Evolutionary conservation across 2,888 invertebrate species (phyloP).

Genomic region (Metalampra italica): DNA sequence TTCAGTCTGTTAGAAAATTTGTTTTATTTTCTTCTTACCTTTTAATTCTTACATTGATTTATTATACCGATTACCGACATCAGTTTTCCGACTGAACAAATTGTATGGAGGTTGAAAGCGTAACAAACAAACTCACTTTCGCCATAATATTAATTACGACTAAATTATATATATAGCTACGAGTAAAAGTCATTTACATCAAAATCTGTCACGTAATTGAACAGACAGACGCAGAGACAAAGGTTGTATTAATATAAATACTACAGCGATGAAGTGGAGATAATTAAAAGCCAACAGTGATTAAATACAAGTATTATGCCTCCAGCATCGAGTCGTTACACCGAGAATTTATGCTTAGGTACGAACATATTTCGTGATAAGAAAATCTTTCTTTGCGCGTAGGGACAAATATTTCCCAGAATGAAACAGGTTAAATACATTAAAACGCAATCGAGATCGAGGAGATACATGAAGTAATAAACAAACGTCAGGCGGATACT

Average conservation of each 20-base stretch:
- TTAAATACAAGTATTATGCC: conserved; percentile 14
- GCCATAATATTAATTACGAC: too few species aligned
- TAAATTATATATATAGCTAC: too few species aligned
- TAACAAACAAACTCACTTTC: not conserved
- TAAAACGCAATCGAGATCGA: conserved; percentile 8
- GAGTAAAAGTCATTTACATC: too few species aligned
- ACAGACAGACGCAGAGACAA: too few species aligned
- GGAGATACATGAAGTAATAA: conserved; percentile 5
- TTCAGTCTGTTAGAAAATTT: too few species aligned
- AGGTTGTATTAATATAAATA: too few species aligned
- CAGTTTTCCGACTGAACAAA: too few species aligned
- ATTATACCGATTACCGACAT: too few species aligned
- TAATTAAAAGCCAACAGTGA: conserved; percentile 7
- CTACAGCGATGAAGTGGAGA: conserved; percentile 1
- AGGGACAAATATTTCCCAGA: conserved; percentile 1
- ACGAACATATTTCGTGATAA: conserved; percentile 14
- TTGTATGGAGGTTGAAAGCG: too few species aligned
- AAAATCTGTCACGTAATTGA: too few species aligned
- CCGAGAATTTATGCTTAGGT: conserved; percentile 7
- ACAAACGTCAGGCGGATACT: not conserved
- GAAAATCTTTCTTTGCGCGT: conserved; percentile 14
- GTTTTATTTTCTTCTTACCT: too few species aligned
- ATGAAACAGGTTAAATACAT: conserved; percentile 5
- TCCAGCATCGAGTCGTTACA: conserved; percentile 5
- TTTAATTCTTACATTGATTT: too few species aligned